Evolutionary conservation across 2,888 invertebrate genomes (phyloP).

Genomic region (Andrena camellia): DNA sequence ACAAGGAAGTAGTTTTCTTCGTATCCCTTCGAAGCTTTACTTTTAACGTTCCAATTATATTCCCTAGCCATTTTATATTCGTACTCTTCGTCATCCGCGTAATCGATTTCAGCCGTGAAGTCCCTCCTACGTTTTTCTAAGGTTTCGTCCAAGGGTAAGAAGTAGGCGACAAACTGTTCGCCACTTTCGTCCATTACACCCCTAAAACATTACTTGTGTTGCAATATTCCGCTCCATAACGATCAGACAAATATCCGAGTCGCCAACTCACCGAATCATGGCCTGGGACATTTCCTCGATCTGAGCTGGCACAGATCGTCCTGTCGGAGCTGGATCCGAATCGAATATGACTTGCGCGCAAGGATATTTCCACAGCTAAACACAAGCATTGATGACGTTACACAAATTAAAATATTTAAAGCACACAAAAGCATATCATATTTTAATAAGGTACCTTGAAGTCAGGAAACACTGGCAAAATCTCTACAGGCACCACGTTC

Average conservation of each 20-base stretch:
- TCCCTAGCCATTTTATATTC: constrained; percentile 99
- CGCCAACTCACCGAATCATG: constrained; percentile 93
- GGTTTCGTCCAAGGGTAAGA: constrained; percentile 97
- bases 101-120: constrained; percentile 90
- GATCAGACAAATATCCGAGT: neutral
- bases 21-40: constrained; percentile 97
- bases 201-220: constrained; percentile 85
- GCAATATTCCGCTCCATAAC: neutral
- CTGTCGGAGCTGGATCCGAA: constrained; percentile 97
- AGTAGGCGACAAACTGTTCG: constrained; percentile 99
- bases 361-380: constrained; percentile 97
- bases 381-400: neutral
- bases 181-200: constrained; percentile 99
- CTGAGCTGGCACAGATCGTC: constrained; percentile 94
- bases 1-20: constrained; percentile 99
- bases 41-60: constrained; percentile 99
- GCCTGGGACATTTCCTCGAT: constrained; percentile 99
- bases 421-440: neutral
- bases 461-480: constrained; percentile 96
- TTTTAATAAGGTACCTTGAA: constrained; percentile 88
- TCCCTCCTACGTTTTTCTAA: constrained; percentile 95
- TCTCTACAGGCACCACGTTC: constrained; percentile 95
- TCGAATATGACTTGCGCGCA: constrained; percentile 99
- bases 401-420: constrained; percentile 15
- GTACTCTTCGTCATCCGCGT: constrained; percentile 96